Base-by-base conservation (phyloP, 2,797 vertebrate species). In the Gorsachius magnificus region DNA sequence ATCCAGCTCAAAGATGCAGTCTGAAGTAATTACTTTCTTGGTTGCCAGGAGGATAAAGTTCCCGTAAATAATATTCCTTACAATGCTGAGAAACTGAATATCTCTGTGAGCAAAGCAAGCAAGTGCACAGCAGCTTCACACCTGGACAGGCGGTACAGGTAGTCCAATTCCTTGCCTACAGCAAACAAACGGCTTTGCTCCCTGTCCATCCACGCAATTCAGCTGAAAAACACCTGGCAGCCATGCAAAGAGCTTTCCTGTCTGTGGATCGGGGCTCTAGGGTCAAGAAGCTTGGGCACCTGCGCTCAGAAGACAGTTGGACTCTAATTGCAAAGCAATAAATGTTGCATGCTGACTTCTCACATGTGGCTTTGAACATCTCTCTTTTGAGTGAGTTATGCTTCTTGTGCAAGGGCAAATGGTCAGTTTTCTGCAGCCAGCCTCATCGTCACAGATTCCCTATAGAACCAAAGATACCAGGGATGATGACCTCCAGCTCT, bases 21-120 rank as follows among this genome's bases (percentile, higher is more conserved):
- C 35, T 63, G 58, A 90, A 92, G 71, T 69, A 94, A 92, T 70
- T 89, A 64, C 41, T 82, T 89, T 17, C 31, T 38, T 84, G 41
- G 35, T 36, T 92, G 63, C 58, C 83, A 81, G 66, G 9, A 95
- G 25, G 29, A 93, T 87, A 86, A 91, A 41, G 46, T 81, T 90
- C 36, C 80, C 24, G 2, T 71, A 31, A 95, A 90, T 77, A 82
- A 80, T 71, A 75, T 56, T 86, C 29, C 36, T 84, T 45, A 92
- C 33, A 61, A 86, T 72, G 57, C 69, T 83, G 80, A 83, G 95
- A 94, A 95, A 94, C 18, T 25, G 25, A 84, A 48, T 48, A 70
- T 43, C 41, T n/a, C 21, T 69, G 65, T 48, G 24, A 86, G 31
- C 21, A 91, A 69, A 90, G 36, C 31, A 60, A 68, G 36, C 53